phyloP scores from a whole-genome alignment of 1,140 invertebrate species.

The Scylla paramamosain region DNA sequence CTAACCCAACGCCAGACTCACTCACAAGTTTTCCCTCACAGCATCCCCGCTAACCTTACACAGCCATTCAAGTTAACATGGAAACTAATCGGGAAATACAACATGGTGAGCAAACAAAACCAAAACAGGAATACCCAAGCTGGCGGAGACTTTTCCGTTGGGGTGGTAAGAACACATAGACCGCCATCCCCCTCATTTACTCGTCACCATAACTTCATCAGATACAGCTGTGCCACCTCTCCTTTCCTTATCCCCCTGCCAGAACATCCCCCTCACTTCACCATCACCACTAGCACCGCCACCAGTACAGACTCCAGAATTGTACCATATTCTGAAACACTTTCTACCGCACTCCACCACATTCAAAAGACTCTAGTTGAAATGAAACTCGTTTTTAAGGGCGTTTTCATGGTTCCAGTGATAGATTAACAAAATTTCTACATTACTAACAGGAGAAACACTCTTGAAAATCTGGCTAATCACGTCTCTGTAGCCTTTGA shows the following conservation, averaged over 20 bases:
- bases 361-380: too few species aligned
- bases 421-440: too few species aligned
- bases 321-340: too few species aligned
- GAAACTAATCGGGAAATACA: not conserved
- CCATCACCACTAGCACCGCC: not conserved
- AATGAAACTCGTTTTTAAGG: too few species aligned
- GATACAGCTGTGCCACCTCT: not conserved
- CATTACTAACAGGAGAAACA: too few species aligned
- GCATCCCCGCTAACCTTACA: not conserved
- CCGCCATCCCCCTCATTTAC: too few species aligned
- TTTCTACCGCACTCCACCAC: too few species aligned
- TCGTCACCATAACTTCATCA: not conserved
- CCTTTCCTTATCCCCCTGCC: not conserved
- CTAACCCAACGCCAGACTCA: not conserved
- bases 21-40: not conserved
- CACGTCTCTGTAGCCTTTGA: too few species aligned
- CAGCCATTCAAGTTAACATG: not conserved
- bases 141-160: not conserved
- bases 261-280: not conserved
- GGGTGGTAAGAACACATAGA: too few species aligned
- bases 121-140: not conserved
- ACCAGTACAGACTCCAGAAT: too few species aligned
- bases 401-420: too few species aligned
- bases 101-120: not conserved
- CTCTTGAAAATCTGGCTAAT: too few species aligned